phyloP scores from a whole-genome alignment of 2,888 invertebrate species.

The Iphiclides podalirius region DNA sequence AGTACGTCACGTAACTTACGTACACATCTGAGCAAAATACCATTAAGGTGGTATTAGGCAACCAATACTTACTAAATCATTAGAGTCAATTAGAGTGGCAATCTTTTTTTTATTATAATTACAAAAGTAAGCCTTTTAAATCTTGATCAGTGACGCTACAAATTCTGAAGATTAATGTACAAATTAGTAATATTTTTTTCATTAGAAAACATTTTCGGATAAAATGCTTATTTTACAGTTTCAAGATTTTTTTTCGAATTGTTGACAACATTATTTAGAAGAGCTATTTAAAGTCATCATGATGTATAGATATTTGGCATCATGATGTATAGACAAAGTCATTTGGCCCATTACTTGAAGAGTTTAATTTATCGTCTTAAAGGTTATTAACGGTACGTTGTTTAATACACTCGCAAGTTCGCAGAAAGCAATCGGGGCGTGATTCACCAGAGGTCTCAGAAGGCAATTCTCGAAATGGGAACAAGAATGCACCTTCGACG shows the following conservation, averaged over 20 bases:
- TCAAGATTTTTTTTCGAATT: too few species aligned
- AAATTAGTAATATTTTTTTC: too few species aligned
- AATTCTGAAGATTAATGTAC: background rate
- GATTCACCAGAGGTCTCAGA: slow-evolving; percentile 47
- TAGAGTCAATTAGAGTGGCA: slow-evolving; percentile 19
- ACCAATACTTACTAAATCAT: slow-evolving; percentile 26
- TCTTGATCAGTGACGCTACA: slow-evolving; percentile 1
- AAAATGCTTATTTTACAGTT: too few species aligned
- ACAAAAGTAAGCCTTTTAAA: slow-evolving; percentile 4
- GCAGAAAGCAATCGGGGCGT: slow-evolving; percentile 50
- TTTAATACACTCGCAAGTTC: slow-evolving; percentile 44
- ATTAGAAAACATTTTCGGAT: too few species aligned
- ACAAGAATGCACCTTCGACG: slow-evolving; percentile 31
- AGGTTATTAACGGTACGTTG: slow-evolving; percentile 61
- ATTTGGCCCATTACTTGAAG: slow-evolving; percentile 33
- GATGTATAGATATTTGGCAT: too few species aligned
- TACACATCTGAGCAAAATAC: slow-evolving; percentile 26
- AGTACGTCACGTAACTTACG: slow-evolving; percentile 29
- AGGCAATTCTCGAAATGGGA: slow-evolving; percentile 31
- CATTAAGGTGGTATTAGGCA: slow-evolving; percentile 29
- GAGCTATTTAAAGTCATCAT: too few species aligned
- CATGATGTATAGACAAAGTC: too few species aligned
- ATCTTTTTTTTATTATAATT: slow-evolving; percentile 1
- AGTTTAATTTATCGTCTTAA: slow-evolving; percentile 48
- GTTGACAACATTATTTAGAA: too few species aligned